Conservation (phyloP, 1,140 invertebrate species). For the Pseudachorutes palmiensis region DNA sequence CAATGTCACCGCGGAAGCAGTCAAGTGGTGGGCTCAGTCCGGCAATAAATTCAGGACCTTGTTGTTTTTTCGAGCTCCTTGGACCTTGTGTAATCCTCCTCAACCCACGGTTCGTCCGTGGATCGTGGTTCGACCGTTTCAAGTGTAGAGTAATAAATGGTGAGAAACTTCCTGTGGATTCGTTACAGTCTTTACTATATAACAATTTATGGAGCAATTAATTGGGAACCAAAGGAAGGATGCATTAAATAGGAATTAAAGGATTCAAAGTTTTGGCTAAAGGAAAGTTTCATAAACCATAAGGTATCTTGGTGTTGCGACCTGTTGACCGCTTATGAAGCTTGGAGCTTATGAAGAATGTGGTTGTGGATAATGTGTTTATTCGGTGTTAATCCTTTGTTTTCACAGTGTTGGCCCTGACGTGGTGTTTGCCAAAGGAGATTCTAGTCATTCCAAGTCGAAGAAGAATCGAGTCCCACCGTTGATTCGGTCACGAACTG, state of each 20-base stretch:
- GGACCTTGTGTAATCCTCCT: no score
- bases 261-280: background rate
- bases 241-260: background rate
- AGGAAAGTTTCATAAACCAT: background rate
- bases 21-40: no score
- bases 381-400: background rate
- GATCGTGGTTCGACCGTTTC: no score
- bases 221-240: background rate
- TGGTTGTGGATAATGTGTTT: background rate
- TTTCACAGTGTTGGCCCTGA: conserved; percentile 9
- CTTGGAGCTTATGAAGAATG: background rate
- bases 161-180: background rate
- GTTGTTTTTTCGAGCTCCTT: no score
- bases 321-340: background rate
- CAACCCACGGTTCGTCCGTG: no score
- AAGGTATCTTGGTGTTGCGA: background rate
- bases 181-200: background rate
- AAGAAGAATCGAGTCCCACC: conserved; percentile 49
- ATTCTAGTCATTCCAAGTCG: background rate
- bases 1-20: no score
- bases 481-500: conserved; percentile 68
- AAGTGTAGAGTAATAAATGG: background rate
- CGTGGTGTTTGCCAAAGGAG: conserved; percentile 7
- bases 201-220: conserved; percentile 11
- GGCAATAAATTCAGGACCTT: no score